Percentiles rank a stretch among this genome's conserved stretches.
Conservation (phyloP, 2,797 vertebrate species). For the Melopsittacus undulatus region DNA sequence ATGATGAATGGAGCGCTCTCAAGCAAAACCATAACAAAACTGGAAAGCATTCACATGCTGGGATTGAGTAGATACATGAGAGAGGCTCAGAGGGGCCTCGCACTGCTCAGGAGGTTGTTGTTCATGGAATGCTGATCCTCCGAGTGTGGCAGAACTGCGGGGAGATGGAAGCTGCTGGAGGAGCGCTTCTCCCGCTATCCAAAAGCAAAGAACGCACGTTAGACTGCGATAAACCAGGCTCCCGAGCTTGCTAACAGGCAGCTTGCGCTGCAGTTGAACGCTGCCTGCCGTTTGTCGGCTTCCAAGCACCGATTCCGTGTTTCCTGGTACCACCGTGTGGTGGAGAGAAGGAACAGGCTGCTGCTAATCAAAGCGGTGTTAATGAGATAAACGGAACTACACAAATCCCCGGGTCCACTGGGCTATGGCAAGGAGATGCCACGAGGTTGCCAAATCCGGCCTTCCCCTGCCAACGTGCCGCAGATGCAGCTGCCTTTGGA, state of each 20-base stretch:
- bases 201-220: rapidly evolving
- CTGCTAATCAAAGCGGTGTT: background rate
- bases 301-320: background rate
- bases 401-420: background rate
- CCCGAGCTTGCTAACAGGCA: background rate
- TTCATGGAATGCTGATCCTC: rapidly evolving
- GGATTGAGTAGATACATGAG: rapidly evolving
- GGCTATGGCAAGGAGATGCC: background rate
- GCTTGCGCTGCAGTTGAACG: background rate
- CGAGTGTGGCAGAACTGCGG: rapidly evolving
- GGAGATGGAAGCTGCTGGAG: rapidly evolving
- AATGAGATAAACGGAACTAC: background rate
- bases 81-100: background rate
- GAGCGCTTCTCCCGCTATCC: background rate
- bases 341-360: background rate
- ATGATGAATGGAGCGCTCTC: background rate
- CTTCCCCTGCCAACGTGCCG: background rate
- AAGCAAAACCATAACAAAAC: rapidly evolving
- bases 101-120: rapidly evolving
- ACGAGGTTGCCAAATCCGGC: background rate
- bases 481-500: background rate
- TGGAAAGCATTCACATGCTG: rapidly evolving
- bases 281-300: background rate
- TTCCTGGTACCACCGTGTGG: slow-evolving; percentile 63
- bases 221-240: rapidly evolving